A percentile compares a stretch with the other conserved stretches of the same genome.
Evolutionary conservation across 2,113 vertebrate species (phyloP).

Genomic region (Serinus canaria): DNA sequence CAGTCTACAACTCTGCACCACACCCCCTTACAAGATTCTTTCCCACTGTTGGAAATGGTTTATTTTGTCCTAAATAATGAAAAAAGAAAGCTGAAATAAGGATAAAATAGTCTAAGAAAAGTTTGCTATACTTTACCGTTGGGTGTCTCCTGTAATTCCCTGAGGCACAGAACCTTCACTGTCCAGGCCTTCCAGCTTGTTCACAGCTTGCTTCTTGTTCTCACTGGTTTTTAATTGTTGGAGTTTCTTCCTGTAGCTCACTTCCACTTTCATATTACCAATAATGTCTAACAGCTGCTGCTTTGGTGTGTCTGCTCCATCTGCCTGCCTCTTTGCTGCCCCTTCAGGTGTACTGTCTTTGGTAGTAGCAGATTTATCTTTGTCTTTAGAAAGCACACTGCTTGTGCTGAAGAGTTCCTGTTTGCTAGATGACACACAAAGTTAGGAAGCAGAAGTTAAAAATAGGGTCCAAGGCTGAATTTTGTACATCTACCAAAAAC

Average conservation of each 20-base stretch:
- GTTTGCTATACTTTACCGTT: slow-evolving; percentile 69
- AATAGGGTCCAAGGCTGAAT: not conserved
- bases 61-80: not conserved
- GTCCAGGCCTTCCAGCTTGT: not conserved
- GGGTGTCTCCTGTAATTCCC: slow-evolving; percentile 49
- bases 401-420: slow-evolving; percentile 61
- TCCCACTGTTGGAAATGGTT: not conserved
- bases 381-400: not conserved
- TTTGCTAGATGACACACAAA: slow-evolving; percentile 9
- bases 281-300: slow-evolving; percentile 80
- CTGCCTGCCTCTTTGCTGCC: not conserved
- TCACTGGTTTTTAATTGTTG: slow-evolving; percentile 49
- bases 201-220: not conserved
- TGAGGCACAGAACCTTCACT: slow-evolving; percentile 63
- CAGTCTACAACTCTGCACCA: not conserved
- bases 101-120: not conserved
- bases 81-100: not conserved
- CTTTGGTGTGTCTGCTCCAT: slow-evolving; percentile 56
- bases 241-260: slow-evolving; percentile 75
- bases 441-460: not conserved
- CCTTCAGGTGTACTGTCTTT: not conserved
- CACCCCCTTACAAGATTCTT: not conserved
- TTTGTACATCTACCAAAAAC: not conserved
- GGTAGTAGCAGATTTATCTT: slow-evolving; percentile 5
- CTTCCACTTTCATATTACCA: slow-evolving; percentile 85